These are phyloP conservation scores for Holacanthus passer DNA, from an alignment of 2,113 vertebrate species.

Conservation along the genomic window DNA sequence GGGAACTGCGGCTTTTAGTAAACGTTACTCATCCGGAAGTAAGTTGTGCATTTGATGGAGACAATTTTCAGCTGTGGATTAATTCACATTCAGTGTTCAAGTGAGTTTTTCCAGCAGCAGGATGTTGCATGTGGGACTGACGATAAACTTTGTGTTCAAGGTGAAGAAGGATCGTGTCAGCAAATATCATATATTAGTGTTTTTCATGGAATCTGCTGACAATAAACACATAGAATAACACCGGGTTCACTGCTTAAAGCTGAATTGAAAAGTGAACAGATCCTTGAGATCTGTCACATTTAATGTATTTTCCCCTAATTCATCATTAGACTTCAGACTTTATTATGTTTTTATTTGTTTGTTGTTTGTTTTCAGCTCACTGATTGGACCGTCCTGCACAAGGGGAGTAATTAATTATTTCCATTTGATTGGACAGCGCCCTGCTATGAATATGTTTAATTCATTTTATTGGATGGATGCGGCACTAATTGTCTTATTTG, in stretches of 20 bases:
- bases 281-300: neutral
- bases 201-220: neutral
- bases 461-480: neutral
- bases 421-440: neutral
- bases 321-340: neutral
- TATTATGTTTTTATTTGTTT: neutral
- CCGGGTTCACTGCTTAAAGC: neutral
- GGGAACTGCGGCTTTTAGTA: neutral
- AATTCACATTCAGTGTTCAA: neutral
- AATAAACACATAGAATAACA: neutral
- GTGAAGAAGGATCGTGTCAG: too few relatives aligned
- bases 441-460: neutral
- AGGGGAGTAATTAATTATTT: neutral
- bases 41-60: neutral
- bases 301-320: too few relatives aligned
- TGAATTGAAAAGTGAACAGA: neutral
- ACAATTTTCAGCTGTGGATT: neutral
- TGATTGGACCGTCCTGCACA: neutral
- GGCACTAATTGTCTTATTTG: neutral
- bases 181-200: too few relatives aligned
- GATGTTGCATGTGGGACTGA: neutral
- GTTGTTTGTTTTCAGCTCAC: neutral
- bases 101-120: neutral
- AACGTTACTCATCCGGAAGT: neutral
- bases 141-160: too few relatives aligned